Percentiles rank a stretch among this genome's conserved stretches.
These are phyloP conservation scores for Sturmia bella DNA, from an alignment of 2,888 invertebrate species.

Conservation along the genomic window DNA sequence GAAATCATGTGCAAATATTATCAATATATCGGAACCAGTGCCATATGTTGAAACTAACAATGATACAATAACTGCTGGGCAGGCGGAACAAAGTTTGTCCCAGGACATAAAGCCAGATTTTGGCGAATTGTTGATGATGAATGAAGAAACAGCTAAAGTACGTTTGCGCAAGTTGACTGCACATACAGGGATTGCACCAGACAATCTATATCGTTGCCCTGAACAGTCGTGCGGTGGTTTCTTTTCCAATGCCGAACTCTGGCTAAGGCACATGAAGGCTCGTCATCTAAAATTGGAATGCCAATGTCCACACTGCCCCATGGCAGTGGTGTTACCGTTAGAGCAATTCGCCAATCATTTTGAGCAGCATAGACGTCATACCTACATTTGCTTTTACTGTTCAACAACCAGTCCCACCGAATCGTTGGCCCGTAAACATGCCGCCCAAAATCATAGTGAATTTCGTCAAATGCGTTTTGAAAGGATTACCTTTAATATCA, in stretches of 20 bases:
- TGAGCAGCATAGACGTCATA: constrained; percentile 68
- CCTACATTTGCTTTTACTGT: constrained; percentile 70
- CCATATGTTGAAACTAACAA: neutral
- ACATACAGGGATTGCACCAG: constrained; percentile 67
- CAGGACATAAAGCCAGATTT: constrained; percentile 63
- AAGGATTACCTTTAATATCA: constrained; percentile 60
- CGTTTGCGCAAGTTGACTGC: constrained; percentile 65
- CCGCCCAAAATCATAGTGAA: constrained; percentile 29
- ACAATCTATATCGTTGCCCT: constrained; percentile 71
- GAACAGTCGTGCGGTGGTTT: constrained; percentile 69
- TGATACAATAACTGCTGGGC: neutral
- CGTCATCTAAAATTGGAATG: constrained; percentile 68
- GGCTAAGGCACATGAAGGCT: constrained; percentile 71
- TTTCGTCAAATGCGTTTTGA: constrained; percentile 56
- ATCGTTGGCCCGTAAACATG: constrained; percentile 45
- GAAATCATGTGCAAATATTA: constrained; percentile 7
- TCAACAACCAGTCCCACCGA: constrained; percentile 55
- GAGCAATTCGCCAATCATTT: constrained; percentile 67
- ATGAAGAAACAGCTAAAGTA: constrained; percentile 57
- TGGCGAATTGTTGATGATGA: constrained; percentile 40
- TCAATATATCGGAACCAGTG: constrained; percentile 37
- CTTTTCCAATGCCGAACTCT: constrained; percentile 71
- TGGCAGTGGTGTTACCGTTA: constrained; percentile 18
- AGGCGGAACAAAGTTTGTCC: neutral
- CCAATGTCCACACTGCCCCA: constrained; percentile 70